A percentile compares a stretch with the other conserved stretches of the same genome.
phyloP scores from a whole-genome alignment of 2,888 invertebrate species.

The Hydraecia micacea region DNA sequence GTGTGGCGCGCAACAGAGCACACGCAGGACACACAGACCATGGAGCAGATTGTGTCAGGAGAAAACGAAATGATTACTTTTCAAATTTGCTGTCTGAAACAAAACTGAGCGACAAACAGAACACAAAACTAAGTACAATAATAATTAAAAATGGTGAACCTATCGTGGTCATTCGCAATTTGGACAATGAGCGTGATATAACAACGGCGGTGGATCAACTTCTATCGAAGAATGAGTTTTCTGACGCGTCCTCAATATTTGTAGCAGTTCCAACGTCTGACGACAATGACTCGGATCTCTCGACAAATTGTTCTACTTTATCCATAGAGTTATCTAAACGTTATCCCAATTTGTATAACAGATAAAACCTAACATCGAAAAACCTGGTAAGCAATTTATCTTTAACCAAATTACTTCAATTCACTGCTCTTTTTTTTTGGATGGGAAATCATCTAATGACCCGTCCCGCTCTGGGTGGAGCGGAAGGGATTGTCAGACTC shows the following conservation, averaged over 20 bases:
- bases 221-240: conserved; percentile 60
- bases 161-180: conserved; percentile 65
- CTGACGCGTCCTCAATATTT: conserved; percentile 71
- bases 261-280: conserved; percentile 72
- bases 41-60: neutral
- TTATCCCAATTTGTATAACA: neutral
- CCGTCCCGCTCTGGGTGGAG: too few relatives aligned
- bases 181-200: conserved; percentile 64
- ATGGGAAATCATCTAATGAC: too few relatives aligned
- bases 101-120: neutral
- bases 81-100: conserved; percentile 58
- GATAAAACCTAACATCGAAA: neutral
- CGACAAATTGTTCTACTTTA: conserved; percentile 20
- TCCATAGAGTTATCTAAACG: conserved; percentile 29
- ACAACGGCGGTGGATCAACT: conserved; percentile 68
- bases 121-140: too few relatives aligned
- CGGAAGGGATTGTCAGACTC: too few relatives aligned
- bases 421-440: too few relatives aligned
- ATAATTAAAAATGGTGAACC: conserved; percentile 48
- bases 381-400: conserved; percentile 12
- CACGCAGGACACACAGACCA: conserved; percentile 3
- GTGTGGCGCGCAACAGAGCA: neutral
- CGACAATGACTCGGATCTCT: conserved; percentile 58
- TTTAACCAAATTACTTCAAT: neutral
- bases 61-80: conserved; percentile 34